Conservation (phyloP, 2,797 vertebrate genomes). For the Chrosomus eos region DNA sequence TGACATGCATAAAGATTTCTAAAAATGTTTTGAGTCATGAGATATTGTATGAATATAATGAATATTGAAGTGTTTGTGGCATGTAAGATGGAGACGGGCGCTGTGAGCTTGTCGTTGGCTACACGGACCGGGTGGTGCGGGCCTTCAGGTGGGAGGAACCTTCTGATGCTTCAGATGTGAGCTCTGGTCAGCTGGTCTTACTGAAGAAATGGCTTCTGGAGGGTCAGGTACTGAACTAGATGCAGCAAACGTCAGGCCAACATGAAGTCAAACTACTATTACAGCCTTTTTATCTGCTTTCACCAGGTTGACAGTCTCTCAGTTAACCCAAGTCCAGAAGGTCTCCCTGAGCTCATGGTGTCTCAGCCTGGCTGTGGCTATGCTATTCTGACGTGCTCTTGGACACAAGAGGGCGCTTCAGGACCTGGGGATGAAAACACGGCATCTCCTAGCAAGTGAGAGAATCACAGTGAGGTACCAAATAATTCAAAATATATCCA, state of each 20-base stretch:
- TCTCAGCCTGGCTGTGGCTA: slow-evolving; percentile 98
- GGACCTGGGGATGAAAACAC: slow-evolving; percentile 65
- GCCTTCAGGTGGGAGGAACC: slow-evolving; percentile 96
- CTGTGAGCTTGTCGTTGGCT: slow-evolving; percentile 92
- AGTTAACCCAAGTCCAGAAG: slow-evolving; percentile 87
- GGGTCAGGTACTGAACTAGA: slow-evolving; percentile 85
- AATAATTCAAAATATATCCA: slow-evolving; percentile 8
- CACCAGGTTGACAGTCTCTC: slow-evolving; percentile 94
- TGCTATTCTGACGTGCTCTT: slow-evolving; percentile 90
- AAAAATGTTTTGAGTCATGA: not conserved
- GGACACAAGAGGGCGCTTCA: slow-evolving; percentile 80
- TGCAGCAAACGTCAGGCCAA: not conserved
- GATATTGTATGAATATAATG: no score
- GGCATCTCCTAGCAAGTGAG: slow-evolving; percentile 72
- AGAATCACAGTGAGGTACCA: not conserved
- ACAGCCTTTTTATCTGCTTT: not conserved
- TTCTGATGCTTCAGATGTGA: slow-evolving; percentile 77
- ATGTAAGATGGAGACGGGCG: slow-evolving; percentile 90
- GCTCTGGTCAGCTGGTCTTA: slow-evolving; percentile 87
- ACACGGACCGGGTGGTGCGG: slow-evolving; percentile 95
- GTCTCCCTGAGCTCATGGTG: slow-evolving; percentile 92
- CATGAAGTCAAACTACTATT: not conserved
- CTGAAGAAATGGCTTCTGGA: slow-evolving; percentile 98
- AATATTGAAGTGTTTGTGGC: not conserved
- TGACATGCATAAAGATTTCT: not conserved